These are phyloP conservation scores for Choloepus didactylus DNA, from an alignment of 2,797 vertebrate genomes.

Conservation along the genomic window DNA sequence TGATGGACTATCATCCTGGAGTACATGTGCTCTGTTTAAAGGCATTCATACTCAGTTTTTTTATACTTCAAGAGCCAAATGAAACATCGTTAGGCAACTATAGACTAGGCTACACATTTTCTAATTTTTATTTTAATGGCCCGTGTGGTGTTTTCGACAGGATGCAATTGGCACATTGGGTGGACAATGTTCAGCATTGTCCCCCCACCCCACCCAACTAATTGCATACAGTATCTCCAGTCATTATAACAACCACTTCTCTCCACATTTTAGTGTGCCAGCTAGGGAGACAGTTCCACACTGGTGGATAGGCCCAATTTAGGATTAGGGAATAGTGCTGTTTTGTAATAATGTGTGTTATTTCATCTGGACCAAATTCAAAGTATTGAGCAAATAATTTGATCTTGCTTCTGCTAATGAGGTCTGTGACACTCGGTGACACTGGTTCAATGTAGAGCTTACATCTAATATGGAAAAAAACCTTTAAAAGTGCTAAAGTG, in stretches of 20 bases:
- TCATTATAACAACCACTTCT: not conserved
- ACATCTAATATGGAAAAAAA: not conserved
- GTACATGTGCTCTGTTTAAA: not conserved
- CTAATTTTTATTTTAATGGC: not conserved
- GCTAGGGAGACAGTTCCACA: not conserved
- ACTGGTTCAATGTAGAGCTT: not conserved
- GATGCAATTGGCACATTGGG: not conserved
- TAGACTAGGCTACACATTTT: not conserved
- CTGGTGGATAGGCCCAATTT: not conserved
- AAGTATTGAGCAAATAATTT: not conserved
- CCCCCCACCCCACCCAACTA: fast-evolving
- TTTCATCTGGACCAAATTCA: not conserved
- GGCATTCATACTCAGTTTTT: not conserved
- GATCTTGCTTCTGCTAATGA: slow-evolving; percentile 12
- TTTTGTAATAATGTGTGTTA: not conserved
- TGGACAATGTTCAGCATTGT: not conserved
- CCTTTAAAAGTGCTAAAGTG: slow-evolving; percentile 10
- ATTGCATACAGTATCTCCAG: not conserved
- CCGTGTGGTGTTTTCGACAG: not conserved
- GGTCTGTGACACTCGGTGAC: not conserved
- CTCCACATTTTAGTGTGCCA: not conserved
- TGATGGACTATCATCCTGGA: not conserved
- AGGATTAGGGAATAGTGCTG: not conserved
- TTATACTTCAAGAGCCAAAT: not conserved
- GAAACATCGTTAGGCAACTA: not conserved